Evolutionary conservation across 2,888 invertebrate genomes (phyloP).

Genomic region (Sarcophaga variegata): DNA sequence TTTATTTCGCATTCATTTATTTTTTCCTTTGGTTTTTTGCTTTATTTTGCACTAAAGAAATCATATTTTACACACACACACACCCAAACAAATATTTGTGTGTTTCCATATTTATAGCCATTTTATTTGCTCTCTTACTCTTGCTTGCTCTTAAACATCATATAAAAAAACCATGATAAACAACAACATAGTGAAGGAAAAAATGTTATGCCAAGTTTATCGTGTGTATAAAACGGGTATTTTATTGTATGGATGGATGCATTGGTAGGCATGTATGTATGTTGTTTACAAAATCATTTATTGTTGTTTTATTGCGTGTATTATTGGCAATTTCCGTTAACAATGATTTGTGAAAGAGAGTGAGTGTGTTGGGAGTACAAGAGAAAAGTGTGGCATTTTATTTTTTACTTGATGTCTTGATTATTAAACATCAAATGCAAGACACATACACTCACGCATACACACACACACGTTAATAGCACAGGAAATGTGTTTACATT

Average conservation of each 20-base stretch:
- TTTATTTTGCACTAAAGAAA: conserved; percentile 15
- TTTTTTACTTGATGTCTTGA: conserved; percentile 56
- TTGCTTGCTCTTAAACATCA: background rate
- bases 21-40: background rate
- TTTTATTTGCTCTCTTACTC: conserved; percentile 1
- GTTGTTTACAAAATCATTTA: conserved; percentile 22
- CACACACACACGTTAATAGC: background rate
- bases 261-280: background rate
- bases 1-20: background rate
- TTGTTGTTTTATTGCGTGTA: conserved; percentile 62
- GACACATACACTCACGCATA: background rate
- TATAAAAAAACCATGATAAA: conserved; percentile 25
- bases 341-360: conserved; percentile 45
- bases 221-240: no score
- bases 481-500: conserved; percentile 27
- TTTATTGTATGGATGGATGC: background rate
- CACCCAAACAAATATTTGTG: conserved; percentile 5
- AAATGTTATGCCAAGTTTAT: background rate
- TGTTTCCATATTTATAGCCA: conserved; percentile 2
- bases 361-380: background rate
- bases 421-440: conserved; percentile 55
- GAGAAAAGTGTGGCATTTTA: conserved; percentile 11
- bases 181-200: background rate
- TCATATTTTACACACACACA: background rate
- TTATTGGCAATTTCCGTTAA: conserved; percentile 67